Evolutionary conservation across 92 coral and sea anemone genomes (phyloP), one percentile per base, ranked within the genome.

Genomic region (Heliopora coerulea): DNA sequence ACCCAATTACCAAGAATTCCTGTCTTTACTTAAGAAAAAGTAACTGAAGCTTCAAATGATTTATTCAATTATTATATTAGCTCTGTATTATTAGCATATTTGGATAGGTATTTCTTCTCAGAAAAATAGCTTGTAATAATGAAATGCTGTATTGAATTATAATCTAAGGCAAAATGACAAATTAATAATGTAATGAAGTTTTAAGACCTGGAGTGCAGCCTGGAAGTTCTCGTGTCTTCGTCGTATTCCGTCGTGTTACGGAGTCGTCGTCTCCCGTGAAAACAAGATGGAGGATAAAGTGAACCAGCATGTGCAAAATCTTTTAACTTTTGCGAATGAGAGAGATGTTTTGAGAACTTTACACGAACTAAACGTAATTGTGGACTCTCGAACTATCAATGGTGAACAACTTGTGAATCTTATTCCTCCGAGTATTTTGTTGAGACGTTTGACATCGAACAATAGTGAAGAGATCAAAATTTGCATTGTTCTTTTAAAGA

Each of bases 211-310:
- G n/a, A n/a, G n/a, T n/a, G n/a, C n/a, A n/a, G n/a, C n/a, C n/a
- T n/a, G n/a, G n/a, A n/a, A n/a, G n/a, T n/a, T n/a, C n/a, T n/a
- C n/a, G n/a, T n/a, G n/a, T n/a, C n/a, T n/a, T n/a, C n/a, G n/a
- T n/a, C n/a, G n/a, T n/a, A n/a, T n/a, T n/a, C n/a, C n/a, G n/a
- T n/a, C n/a, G n/a, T n/a, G n/a, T n/a, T n/a, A n/a, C n/a, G n/a
- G n/a, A n/a, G n/a, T n/a, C n/a, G n/a, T n/a, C n/a, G n/a, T n/a
- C n/a, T n/a, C n/a, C n/a, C n/a, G n/a, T n/a, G n/a, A 12, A 49
- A 26, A 24, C 24, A 95, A 88, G 85, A 91, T 91, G 99, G 99
- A 88, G 82, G 80, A 72, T 64, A 72, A 80, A 8, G 88, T 84
- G 68, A 85, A 85, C 56, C 78, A 40, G 34, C 91, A 88, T 35